A percentile compares a stretch with the other conserved stretches of the same genome.
These are phyloP conservation scores for Epinotia demarniana DNA, from an alignment of 2,888 invertebrate genomes.

Conservation along the genomic window DNA sequence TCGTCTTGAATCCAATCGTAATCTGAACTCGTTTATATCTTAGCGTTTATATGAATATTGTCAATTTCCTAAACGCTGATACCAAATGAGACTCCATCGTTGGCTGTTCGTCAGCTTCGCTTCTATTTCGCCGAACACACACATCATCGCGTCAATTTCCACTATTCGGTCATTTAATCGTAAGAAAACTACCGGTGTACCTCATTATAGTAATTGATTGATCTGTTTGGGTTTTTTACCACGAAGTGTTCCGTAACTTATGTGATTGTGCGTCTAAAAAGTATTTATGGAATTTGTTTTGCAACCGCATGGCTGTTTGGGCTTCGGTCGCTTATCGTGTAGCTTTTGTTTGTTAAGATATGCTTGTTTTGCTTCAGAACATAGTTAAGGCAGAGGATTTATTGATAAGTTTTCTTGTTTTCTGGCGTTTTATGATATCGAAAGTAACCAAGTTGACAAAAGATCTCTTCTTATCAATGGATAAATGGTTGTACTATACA, in stretches of 20 bases:
- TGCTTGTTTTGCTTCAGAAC: conserved; percentile 39
- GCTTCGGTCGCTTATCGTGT: conserved; percentile 3
- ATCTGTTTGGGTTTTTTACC: conserved; percentile 59
- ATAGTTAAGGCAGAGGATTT: conserved; percentile 26
- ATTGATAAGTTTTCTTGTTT: conserved; percentile 12
- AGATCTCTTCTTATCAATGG: conserved; percentile 17
- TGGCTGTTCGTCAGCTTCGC: neutral
- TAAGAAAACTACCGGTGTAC: conserved; percentile 51
- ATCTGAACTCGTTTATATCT: too few relatives aligned
- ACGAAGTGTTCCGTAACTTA: conserved; percentile 66
- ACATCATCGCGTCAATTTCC: conserved; percentile 29
- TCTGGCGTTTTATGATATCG: neutral
- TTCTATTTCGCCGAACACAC: conserved; percentile 5
- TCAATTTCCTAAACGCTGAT: neutral
- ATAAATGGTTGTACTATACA: neutral
- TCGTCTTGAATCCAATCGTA: too few relatives aligned
- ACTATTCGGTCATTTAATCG: conserved; percentile 22
- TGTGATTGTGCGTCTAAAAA: conserved; percentile 29
- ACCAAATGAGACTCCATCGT: neutral
- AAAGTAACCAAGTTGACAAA: conserved; percentile 14
- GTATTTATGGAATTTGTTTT: conserved; percentile 11
- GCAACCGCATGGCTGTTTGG: neutral
- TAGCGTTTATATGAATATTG: neutral
- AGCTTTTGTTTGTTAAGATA: conserved; percentile 35
- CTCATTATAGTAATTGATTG: conserved; percentile 66